Evolutionary conservation across 2,888 invertebrate genomes (phyloP), one percentile per base, ranked within the genome.

Genomic region (Minunthozetes semirufus): DNA sequence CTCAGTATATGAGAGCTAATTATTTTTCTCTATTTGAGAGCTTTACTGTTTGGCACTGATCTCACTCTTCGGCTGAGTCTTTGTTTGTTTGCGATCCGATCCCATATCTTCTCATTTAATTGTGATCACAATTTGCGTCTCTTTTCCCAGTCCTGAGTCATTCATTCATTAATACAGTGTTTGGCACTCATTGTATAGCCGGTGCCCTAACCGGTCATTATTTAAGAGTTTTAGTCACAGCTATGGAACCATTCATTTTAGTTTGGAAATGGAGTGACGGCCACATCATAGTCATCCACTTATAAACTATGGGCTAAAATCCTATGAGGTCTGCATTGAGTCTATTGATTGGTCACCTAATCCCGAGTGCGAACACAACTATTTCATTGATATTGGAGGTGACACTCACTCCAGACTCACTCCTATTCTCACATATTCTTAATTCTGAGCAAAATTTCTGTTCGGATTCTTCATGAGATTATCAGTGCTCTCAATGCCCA

Each of bases 31-130:
- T 11, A 19, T 63, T 63, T 33, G 27, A 22, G 27, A 9, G 33
- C 29, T 5, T 5, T 27, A 29, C 25, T 63, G 33, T 25, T 63
- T 33, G 17, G 29, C 15, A 48, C 25, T 56, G 56, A 25, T 22
- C 19, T 53, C 46, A 48, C 46, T 48, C 15, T 11, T 48, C 46
- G 46, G 56, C 25, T 19, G 19, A 56, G 56, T 50, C 50, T 50
- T 50, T 50, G 33, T 33, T 33, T 33, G 33, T 33, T 33, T 46
- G 46, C 42, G 46, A 46, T 46, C 42, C 68, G 3, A 8, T 46
- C 19, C 68, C 68, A 68, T 68, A 68, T 68, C 68, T 68, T 68
- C 42, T 68, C 68, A 68, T 68, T 68, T 42, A 42, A 46, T 46
- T 8, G 19, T 63, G 29, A 63, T 25, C 61, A 63, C 61, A 53